These are phyloP conservation scores for Diabrotica balteata DNA, from an alignment of 2,888 invertebrate species.

Conservation along the genomic window DNA sequence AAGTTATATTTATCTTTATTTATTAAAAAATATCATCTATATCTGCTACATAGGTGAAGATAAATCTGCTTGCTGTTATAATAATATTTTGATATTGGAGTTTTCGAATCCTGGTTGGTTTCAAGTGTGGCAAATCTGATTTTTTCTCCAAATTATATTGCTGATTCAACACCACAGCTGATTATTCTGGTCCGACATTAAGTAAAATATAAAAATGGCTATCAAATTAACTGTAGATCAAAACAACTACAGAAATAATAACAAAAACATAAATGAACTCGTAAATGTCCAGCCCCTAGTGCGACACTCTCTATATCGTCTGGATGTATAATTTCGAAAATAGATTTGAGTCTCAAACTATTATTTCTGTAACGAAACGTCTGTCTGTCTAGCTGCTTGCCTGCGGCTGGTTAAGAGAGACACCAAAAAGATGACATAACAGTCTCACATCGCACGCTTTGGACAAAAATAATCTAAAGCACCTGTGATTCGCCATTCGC, in stretches of 20 bases:
- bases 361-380: slow-evolving; percentile 42
- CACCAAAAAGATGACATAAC: slow-evolving; percentile 49
- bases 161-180: too few species aligned
- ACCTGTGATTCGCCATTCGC: slow-evolving; percentile 40
- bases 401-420: slow-evolving; percentile 7
- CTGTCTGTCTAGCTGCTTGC: slow-evolving; percentile 38
- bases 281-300: slow-evolving; percentile 6
- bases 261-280: slow-evolving; percentile 6
- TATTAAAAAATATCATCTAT: too few species aligned
- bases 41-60: too few species aligned
- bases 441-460: slow-evolving; percentile 41
- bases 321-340: slow-evolving; percentile 15
- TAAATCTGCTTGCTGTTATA: too few species aligned
- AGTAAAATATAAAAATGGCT: too few species aligned
- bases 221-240: neutral
- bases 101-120: too few species aligned
- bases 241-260: neutral
- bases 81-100: too few species aligned
- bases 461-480: slow-evolving; percentile 38
- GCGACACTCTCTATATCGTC: slow-evolving; percentile 4
- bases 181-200: too few species aligned
- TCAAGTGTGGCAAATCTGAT: too few species aligned
- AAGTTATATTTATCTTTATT: too few species aligned
- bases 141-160: too few species aligned
- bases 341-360: slow-evolving; percentile 16